A percentile compares a stretch with the other conserved stretches of the same genome.
Evolutionary conservation across 2,797 vertebrate genomes (phyloP).

Genomic region (Urocyon cinereoargenteus): DNA sequence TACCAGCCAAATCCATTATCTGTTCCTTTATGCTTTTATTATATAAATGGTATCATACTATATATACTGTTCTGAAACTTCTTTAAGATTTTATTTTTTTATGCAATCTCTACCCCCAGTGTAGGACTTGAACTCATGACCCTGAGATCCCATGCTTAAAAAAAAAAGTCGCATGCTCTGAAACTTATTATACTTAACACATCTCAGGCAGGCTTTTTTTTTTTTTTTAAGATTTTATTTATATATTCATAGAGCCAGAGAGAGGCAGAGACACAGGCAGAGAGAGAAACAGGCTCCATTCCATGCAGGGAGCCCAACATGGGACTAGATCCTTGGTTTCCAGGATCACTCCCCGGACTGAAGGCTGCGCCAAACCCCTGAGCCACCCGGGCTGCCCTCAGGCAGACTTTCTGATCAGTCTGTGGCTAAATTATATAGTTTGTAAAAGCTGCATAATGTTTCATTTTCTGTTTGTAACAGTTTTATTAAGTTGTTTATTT

Average conservation of each 20-base stretch:
- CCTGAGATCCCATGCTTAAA: not conserved
- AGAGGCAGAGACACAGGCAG: too few species aligned
- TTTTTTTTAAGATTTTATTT: too few species aligned
- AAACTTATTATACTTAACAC: not conserved
- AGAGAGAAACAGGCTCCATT: too few species aligned
- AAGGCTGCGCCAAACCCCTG: too few species aligned
- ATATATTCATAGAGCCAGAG: too few species aligned
- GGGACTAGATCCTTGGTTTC: too few species aligned
- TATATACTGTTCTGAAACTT: not conserved
- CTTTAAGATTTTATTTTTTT: not conserved
- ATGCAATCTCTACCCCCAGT: not conserved
- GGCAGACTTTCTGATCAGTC: not conserved
- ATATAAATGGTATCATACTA: not conserved
- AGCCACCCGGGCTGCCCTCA: too few species aligned
- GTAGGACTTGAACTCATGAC: not conserved
- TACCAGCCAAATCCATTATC: not conserved
- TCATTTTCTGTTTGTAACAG: not conserved
- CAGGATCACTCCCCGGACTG: too few species aligned
- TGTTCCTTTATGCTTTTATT: not conserved
- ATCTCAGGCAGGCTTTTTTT: not conserved
- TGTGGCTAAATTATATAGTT: not conserved
- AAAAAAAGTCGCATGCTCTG: not conserved
- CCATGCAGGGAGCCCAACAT: too few species aligned
- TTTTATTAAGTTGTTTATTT: slow-evolving; percentile 7
- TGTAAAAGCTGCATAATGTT: not conserved